phyloP scores from a whole-genome alignment of 2,797 vertebrate genomes.

The Pantherophis vulpinus region DNA sequence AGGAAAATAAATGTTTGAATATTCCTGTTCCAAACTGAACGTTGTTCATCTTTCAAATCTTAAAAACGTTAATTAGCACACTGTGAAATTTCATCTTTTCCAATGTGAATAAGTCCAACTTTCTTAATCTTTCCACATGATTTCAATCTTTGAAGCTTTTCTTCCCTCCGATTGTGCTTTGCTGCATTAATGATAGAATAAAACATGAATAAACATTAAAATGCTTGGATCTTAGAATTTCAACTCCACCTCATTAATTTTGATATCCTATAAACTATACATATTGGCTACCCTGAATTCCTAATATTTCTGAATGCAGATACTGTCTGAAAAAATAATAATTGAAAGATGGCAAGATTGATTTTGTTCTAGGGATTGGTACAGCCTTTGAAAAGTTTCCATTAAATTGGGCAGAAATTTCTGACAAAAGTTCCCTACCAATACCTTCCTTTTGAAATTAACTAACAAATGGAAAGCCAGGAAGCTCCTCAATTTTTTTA shows the following conservation, averaged over 20 bases:
- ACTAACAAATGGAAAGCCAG: background rate
- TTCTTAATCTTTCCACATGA: slow-evolving; percentile 33
- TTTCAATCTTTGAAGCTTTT: slow-evolving; percentile 28
- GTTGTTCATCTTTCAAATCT: slow-evolving; percentile 41
- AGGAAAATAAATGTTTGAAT: background rate
- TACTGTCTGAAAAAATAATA: slow-evolving; percentile 11
- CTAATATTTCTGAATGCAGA: background rate
- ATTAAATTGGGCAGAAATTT: background rate
- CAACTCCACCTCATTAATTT: slow-evolving; percentile 42
- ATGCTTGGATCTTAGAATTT: slow-evolving; percentile 39
- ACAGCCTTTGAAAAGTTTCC: background rate
- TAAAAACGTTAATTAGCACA: slow-evolving; percentile 38
- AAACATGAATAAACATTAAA: slow-evolving; percentile 50
- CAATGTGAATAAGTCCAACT: slow-evolving; percentile 38
- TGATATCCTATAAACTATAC: slow-evolving; percentile 23
- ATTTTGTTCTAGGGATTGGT: background rate
- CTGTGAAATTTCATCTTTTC: slow-evolving; percentile 42
- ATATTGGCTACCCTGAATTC: slow-evolving; percentile 31
- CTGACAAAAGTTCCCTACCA: background rate
- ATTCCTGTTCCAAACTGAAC: background rate
- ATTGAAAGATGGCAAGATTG: background rate
- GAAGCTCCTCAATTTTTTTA: background rate
- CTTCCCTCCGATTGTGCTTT: slow-evolving; percentile 34
- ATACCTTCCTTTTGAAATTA: background rate
- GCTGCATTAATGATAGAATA: slow-evolving; percentile 37